phyloP scores from a whole-genome alignment of 2,888 invertebrate species.

The Dusona sp. region DNA sequence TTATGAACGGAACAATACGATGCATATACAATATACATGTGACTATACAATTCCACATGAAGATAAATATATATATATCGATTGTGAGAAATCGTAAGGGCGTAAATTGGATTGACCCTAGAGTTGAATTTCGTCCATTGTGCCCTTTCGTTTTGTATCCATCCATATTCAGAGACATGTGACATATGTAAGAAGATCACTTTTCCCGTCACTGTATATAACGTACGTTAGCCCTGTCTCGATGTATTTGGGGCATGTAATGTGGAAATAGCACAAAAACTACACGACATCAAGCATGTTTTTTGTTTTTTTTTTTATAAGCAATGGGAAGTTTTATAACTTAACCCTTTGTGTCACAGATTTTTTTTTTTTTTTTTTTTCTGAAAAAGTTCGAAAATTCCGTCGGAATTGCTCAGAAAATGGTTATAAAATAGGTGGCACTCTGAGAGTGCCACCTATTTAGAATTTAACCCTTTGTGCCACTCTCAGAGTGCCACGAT shows the following conservation, averaged over 20 bases:
- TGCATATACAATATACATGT: neutral
- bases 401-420: too few species aligned
- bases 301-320: neutral
- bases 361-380: too few species aligned
- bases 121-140: neutral
- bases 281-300: neutral
- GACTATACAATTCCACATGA: constrained; percentile 11
- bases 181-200: constrained; percentile 30
- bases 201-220: constrained; percentile 1
- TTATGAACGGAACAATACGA: constrained; percentile 50
- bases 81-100: neutral
- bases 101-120: constrained; percentile 9
- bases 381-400: too few species aligned
- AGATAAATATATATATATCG: constrained; percentile 15
- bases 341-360: too few species aligned
- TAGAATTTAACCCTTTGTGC: too few species aligned
- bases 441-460: too few species aligned
- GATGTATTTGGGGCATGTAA: neutral
- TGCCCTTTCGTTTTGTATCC: neutral
- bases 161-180: neutral
- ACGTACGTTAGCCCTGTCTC: neutral
- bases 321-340: neutral
- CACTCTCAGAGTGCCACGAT: too few species aligned
- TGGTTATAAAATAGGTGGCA: too few species aligned
- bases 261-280: neutral